Percentiles rank a stretch among this genome's conserved stretches.
Conservation (phyloP, 2,888 invertebrate species). For the Chouioia cunea region DNA sequence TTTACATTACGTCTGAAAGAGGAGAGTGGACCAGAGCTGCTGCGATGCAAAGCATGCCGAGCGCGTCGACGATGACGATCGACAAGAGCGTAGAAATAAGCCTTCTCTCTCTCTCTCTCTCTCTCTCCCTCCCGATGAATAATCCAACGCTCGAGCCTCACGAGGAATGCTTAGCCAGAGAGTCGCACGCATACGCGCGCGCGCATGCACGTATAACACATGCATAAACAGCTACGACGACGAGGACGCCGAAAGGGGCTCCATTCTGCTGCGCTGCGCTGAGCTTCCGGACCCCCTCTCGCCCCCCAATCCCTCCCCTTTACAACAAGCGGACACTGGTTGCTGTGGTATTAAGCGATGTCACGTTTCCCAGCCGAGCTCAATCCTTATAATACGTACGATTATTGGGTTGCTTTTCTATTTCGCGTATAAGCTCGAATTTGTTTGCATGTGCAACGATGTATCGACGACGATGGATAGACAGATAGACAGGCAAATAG, state of each 20-base stretch:
- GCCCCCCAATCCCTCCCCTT: too few relatives aligned
- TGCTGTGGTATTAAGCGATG: too few relatives aligned
- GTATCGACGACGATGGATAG: too few relatives aligned
- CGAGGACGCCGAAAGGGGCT: background rate
- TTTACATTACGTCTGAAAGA: background rate
- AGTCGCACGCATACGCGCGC: constrained; percentile 10
- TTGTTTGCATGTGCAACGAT: too few relatives aligned
- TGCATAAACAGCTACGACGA: background rate
- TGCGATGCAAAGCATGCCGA: background rate
- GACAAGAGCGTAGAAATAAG: constrained; percentile 1
- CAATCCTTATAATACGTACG: too few relatives aligned
- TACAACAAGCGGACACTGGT: too few relatives aligned
- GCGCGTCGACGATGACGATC: background rate
- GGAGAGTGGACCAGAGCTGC: background rate
- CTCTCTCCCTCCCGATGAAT: constrained; percentile 6
- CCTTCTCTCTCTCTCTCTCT: background rate
- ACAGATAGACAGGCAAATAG: too few relatives aligned
- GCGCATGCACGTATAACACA: background rate
- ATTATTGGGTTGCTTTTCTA: too few relatives aligned
- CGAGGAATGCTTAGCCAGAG: constrained; percentile 32
- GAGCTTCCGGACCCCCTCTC: background rate
- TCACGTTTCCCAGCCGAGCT: too few relatives aligned
- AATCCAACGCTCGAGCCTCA: constrained; percentile 23
- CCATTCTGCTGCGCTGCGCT: background rate
- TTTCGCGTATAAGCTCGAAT: too few relatives aligned